Conservation (phyloP, 2,113 vertebrate species). For the Anolis sagrei region DNA sequence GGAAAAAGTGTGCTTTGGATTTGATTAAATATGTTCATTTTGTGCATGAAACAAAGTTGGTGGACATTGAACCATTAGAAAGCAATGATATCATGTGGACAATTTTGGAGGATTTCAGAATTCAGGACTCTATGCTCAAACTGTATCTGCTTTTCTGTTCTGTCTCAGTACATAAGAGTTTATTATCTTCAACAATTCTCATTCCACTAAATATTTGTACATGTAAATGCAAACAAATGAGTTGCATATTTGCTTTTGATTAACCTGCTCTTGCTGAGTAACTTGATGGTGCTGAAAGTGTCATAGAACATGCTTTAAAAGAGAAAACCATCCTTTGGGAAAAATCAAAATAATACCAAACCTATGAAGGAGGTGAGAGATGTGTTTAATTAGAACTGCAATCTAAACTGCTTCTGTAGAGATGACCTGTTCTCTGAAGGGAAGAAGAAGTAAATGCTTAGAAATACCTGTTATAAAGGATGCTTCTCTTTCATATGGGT, state of each 20-base stretch:
- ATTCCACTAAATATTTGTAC: neutral
- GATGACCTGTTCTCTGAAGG: neutral
- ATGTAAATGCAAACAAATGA: neutral
- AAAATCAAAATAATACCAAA: constrained; percentile 1
- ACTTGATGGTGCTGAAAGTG: neutral
- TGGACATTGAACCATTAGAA: too few relatives aligned
- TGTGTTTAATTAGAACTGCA: constrained; percentile 20
- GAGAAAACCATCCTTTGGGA: neutral
- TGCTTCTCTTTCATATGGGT: neutral
- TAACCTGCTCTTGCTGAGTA: neutral
- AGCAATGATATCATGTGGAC: too few relatives aligned
- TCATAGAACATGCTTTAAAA: constrained; percentile 51
- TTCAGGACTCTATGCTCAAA: too few relatives aligned
- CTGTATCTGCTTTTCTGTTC: too few relatives aligned
- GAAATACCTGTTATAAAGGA: neutral
- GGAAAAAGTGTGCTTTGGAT: too few relatives aligned
- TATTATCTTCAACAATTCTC: neutral
- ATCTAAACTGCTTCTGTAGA: neutral
- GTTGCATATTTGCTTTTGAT: neutral
- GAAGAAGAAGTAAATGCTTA: constrained; percentile 17
- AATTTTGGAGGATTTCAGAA: too few relatives aligned
- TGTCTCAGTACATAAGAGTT: too few relatives aligned
- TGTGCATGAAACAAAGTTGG: too few relatives aligned
- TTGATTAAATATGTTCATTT: too few relatives aligned
- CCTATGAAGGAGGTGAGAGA: neutral